These are phyloP conservation scores for Hipparchia sbordonii DNA, from an alignment of 2,888 invertebrate species.

Conservation along the genomic window DNA sequence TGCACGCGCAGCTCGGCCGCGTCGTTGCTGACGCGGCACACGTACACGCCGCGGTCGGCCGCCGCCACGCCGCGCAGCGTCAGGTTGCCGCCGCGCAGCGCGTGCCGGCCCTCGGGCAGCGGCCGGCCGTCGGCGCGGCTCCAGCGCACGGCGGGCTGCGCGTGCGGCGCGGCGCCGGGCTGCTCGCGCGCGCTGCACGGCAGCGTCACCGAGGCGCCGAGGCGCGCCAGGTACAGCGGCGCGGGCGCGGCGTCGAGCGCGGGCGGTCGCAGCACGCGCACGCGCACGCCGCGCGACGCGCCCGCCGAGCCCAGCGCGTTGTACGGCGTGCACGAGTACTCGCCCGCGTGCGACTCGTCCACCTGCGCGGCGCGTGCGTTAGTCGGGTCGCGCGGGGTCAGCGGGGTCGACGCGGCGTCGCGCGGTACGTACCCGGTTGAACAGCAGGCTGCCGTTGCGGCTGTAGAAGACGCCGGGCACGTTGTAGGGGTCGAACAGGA, in stretches of 20 bases:
- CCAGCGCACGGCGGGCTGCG: conserved; percentile 51
- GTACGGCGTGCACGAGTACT: conserved; percentile 95
- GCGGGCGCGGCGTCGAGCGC: conserved; percentile 91
- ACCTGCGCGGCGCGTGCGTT: conserved; percentile 71
- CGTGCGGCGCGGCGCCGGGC: conserved; percentile 44
- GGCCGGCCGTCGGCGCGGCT: conserved; percentile 83
- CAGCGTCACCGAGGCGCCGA: conserved; percentile 90
- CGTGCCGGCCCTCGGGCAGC: conserved; percentile 86
- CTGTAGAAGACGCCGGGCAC: conserved; percentile 93
- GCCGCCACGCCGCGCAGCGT: conserved; percentile 91
- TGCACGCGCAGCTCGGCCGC: conserved; percentile 92
- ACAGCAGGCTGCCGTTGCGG: conserved; percentile 92
- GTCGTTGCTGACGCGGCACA: conserved; percentile 92
- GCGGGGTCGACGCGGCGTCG: conserved; percentile 48
- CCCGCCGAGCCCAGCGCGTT: conserved; percentile 94
- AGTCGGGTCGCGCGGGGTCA: too few species aligned
- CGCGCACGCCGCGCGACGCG: conserved; percentile 91
- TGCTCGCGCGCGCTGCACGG: conserved; percentile 88
- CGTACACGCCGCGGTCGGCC: conserved; percentile 93
- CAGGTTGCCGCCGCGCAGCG: conserved; percentile 89
- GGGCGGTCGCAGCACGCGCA: conserved; percentile 93
- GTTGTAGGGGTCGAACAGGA: conserved; percentile 94
- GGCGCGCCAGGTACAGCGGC: conserved; percentile 91
- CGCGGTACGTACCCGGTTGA: conserved; percentile 85
- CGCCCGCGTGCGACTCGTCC: conserved; percentile 92